Percentiles rank a stretch among this genome's conserved stretches.
phyloP scores from a whole-genome alignment of 2,113 vertebrate genomes.

The Amphiprion percula region DNA sequence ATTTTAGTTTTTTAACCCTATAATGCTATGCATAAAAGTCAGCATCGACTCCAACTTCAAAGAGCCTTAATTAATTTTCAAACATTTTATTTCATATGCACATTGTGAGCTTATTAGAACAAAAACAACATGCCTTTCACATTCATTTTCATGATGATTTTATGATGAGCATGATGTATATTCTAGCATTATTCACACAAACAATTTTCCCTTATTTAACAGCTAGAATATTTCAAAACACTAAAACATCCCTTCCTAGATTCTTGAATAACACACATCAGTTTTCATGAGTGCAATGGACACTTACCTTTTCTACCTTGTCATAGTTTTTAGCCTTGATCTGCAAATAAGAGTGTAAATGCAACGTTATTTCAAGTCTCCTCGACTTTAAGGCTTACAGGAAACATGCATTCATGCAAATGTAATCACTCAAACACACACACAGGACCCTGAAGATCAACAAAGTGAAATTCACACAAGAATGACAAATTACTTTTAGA shows the following conservation, averaged over 20 bases:
- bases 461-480: conserved; percentile 87
- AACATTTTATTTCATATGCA: not conserved
- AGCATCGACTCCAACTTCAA: too few relatives aligned
- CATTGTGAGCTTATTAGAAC: not conserved
- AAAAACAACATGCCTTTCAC: not conserved
- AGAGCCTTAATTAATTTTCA: too few relatives aligned
- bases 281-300: conserved; percentile 14
- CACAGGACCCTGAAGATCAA: conserved; percentile 73
- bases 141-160: too few relatives aligned
- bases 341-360: conserved; percentile 91
- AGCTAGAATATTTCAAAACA: not conserved
- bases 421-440: conserved; percentile 4
- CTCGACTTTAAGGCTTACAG: conserved; percentile 21
- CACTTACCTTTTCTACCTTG: conserved; percentile 99
- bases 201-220: not conserved
- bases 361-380: conserved; percentile 74
- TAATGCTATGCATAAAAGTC: too few relatives aligned
- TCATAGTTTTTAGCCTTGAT: conserved; percentile 99
- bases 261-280: not conserved
- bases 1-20: too few relatives aligned
- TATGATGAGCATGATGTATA: too few relatives aligned
- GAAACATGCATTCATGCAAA: conserved; percentile 74
- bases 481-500: conserved; percentile 70
- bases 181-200: not conserved
- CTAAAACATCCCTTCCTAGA: not conserved